A percentile compares a stretch with the other conserved stretches of the same genome.
phyloP scores from a whole-genome alignment of 1,140 invertebrate species.

The Ceratina calcarata region DNA sequence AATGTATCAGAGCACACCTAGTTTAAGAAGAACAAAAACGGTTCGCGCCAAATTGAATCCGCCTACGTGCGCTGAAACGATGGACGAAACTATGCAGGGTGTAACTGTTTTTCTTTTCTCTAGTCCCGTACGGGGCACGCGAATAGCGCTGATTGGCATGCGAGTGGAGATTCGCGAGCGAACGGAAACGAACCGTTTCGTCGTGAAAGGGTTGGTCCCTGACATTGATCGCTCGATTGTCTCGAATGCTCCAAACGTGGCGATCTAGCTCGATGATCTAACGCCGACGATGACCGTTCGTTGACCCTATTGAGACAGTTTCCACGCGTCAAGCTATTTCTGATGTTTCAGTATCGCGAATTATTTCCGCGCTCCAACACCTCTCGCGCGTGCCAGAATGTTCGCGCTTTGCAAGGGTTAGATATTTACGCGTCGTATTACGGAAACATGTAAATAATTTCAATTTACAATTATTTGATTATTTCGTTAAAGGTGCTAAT shows the following conservation, averaged over 20 bases:
- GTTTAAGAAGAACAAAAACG: constrained; percentile 18
- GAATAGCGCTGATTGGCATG: constrained; percentile 53
- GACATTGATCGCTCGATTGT: constrained; percentile 52
- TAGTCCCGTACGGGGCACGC: constrained; percentile 45
- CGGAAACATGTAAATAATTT: too few species aligned
- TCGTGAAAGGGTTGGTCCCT: constrained; percentile 54
- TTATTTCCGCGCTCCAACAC: not conserved
- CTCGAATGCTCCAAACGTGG: constrained; percentile 36
- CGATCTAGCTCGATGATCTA: constrained; percentile 45
- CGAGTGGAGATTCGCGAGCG: constrained; percentile 14
- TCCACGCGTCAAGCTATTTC: constrained; percentile 8
- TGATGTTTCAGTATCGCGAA: constrained; percentile 6
- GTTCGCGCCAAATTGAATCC: not conserved
- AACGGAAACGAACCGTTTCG: constrained; percentile 60
- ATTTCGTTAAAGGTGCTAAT: not conserved
- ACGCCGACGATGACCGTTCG: constrained; percentile 31
- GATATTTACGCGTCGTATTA: too few species aligned
- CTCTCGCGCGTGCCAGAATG: not conserved
- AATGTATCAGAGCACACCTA: not conserved
- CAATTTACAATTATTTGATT: too few species aligned
- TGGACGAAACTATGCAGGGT: constrained; percentile 40
- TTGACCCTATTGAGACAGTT: constrained; percentile 38
- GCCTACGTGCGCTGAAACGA: constrained; percentile 10
- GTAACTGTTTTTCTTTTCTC: constrained; percentile 59
- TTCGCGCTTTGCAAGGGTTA: too few species aligned